phyloP scores from a whole-genome alignment of 92 coral and sea anemone genomes.

The Pocillopora meandrina region DNA sequence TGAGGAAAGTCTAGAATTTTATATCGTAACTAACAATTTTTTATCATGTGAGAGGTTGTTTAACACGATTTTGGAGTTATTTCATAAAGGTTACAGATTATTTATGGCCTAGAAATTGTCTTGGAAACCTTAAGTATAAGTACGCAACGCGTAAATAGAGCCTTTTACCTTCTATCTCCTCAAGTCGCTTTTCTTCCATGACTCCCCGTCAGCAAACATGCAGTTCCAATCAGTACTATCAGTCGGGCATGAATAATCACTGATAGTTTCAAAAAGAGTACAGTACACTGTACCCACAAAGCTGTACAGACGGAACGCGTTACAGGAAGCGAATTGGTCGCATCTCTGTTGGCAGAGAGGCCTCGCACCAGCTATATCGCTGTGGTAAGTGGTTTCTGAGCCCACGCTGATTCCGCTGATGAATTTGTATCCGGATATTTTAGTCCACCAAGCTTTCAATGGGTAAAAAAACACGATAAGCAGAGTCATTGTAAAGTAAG shows the following conservation, averaged over 20 bases:
- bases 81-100: too few species aligned
- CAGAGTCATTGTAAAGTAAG: too few species aligned
- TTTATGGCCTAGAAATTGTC: too few species aligned
- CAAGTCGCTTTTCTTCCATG: conserved; percentile 30
- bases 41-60: too few species aligned
- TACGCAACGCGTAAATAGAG: not conserved
- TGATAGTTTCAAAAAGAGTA: conserved; percentile 32
- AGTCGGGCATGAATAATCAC: conserved; percentile 28
- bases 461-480: not conserved
- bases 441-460: conserved; percentile 12
- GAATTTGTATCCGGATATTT: conserved; percentile 15
- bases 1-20: too few species aligned
- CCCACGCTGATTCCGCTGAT: conserved; percentile 14
- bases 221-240: conserved; percentile 25
- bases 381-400: conserved; percentile 4
- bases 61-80: too few species aligned
- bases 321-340: not conserved
- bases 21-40: too few species aligned
- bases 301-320: conserved; percentile 11
- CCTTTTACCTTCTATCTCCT: not conserved
- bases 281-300: conserved; percentile 44
- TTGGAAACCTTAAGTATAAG: not conserved
- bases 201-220: conserved; percentile 34
- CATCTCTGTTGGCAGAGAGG: conserved; percentile 22
- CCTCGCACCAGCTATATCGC: not conserved